phyloP scores from a whole-genome alignment of 2,797 vertebrate species.

The Luscinia megarhynchos region DNA sequence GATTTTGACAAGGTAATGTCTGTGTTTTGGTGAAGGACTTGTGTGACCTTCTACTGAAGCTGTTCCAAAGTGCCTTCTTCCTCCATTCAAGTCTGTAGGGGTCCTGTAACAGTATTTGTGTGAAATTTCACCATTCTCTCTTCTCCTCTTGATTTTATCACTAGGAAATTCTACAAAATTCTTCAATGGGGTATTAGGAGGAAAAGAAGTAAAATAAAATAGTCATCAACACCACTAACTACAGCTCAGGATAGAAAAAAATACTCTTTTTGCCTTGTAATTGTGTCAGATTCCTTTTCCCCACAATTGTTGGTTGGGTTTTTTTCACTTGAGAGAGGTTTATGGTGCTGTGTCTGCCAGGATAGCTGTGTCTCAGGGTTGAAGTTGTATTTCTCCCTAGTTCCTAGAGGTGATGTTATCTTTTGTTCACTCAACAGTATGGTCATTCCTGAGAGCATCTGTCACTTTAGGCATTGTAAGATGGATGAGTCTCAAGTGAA shows the following conservation, averaged over 20 bases:
- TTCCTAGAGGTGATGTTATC: constrained; percentile 83
- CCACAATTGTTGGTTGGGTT: constrained; percentile 46
- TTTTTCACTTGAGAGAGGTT: constrained; percentile 73
- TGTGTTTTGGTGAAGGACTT: constrained; percentile 20
- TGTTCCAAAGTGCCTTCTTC: neutral
- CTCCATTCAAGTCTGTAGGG: neutral
- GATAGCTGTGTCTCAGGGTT: constrained; percentile 70
- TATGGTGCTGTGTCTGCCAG: constrained; percentile 76
- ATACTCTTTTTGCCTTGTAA: constrained; percentile 69
- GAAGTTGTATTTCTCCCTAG: constrained; percentile 79
- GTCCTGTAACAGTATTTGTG: neutral
- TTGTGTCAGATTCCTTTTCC: constrained; percentile 70
- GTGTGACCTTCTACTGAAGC: neutral
- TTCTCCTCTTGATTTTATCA: neutral
- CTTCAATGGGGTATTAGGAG: neutral
- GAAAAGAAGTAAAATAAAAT: neutral
- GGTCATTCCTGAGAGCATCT: constrained; percentile 92
- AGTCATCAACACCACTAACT: neutral
- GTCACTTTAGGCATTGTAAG: constrained; percentile 92
- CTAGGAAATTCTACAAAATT: neutral
- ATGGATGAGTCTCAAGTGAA: constrained; percentile 95
- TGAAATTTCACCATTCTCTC: neutral
- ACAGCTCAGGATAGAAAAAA: constrained; percentile 38
- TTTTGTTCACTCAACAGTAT: constrained; percentile 82
- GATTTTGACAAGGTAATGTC: constrained; percentile 46